These are phyloP conservation scores for Coelopa pilipes DNA, from an alignment of 2,888 invertebrate genomes.

Conservation along the genomic window DNA sequence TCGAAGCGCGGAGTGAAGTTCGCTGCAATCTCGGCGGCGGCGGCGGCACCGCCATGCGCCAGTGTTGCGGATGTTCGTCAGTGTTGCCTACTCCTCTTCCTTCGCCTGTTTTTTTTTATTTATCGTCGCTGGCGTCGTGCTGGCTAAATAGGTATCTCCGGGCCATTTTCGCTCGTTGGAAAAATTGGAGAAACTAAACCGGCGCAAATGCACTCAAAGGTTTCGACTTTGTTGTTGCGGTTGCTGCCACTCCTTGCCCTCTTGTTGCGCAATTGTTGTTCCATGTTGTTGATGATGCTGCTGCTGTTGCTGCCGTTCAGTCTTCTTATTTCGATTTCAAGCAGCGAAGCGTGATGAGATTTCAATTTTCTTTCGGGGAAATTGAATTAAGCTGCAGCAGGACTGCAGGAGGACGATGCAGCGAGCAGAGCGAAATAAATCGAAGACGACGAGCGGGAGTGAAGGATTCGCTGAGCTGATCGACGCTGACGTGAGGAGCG, in stretches of 20 bases:
- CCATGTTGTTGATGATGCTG: background rate
- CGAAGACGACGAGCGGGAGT: too few relatives aligned
- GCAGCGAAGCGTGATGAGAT: conserved; percentile 39
- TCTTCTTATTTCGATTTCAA: conserved; percentile 36
- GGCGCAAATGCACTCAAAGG: conserved; percentile 5
- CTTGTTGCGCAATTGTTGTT: too few relatives aligned
- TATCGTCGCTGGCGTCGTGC: background rate
- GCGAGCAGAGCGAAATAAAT: too few relatives aligned
- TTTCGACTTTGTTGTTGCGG: background rate
- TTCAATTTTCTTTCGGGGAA: conserved; percentile 35
- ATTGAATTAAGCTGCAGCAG: conserved; percentile 31
- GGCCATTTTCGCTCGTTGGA: background rate
- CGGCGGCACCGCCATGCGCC: background rate
- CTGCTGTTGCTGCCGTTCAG: conserved; percentile 1
- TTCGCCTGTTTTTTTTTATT: too few relatives aligned
- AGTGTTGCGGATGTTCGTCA: background rate
- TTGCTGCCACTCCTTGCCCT: background rate
- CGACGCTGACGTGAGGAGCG: too few relatives aligned
- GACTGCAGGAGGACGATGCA: background rate
- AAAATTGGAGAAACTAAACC: conserved; percentile 5
- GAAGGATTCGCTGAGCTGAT: too few relatives aligned
- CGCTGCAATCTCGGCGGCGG: conserved; percentile 8
- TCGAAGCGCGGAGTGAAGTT: background rate
- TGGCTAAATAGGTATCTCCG: conserved; percentile 24
- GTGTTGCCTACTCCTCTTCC: too few relatives aligned